phyloP scores from a whole-genome alignment of 2,113 vertebrate species.

The Ardeotis arabs region DNA sequence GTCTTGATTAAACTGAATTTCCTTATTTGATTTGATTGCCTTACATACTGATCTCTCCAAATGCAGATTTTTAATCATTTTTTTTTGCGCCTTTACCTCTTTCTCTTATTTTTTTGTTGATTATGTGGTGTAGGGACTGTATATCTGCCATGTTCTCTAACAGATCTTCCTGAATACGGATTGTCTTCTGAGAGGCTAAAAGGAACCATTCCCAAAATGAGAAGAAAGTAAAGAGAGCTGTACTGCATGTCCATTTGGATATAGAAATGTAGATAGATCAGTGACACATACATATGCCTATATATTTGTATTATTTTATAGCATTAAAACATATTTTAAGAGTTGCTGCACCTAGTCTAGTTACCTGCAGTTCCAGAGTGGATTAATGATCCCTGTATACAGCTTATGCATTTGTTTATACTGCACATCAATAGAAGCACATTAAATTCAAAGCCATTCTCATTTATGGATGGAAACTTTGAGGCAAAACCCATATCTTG shows the following conservation, averaged over 20 bases:
- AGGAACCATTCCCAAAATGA: not conserved
- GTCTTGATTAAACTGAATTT: conserved; percentile 1
- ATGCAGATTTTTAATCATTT: not conserved
- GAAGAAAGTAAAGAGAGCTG: not conserved
- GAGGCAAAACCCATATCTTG: not conserved
- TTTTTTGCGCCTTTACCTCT: not conserved
- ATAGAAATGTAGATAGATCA: not conserved
- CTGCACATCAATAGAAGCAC: not conserved
- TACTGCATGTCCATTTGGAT: not conserved
- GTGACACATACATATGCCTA: not conserved
- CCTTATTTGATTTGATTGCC: not conserved
- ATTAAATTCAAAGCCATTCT: conserved; percentile 19
- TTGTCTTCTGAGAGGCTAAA: not conserved
- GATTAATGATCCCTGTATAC: not conserved
- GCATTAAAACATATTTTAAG: not conserved
- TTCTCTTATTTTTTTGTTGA: not conserved
- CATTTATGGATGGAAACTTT: not conserved
- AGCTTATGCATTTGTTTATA: conserved; percentile 21
- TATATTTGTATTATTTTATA: not conserved
- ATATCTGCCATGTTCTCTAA: not conserved
- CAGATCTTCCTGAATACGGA: not conserved
- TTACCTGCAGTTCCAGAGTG: not conserved
- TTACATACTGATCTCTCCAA: not conserved
- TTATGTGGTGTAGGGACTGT: not conserved
- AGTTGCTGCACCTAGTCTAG: not conserved